A percentile compares a stretch with the other conserved stretches of the same genome.
Evolutionary conservation across 2,797 vertebrate species (phyloP).

Genomic region (Heterohyrax brucei): DNA sequence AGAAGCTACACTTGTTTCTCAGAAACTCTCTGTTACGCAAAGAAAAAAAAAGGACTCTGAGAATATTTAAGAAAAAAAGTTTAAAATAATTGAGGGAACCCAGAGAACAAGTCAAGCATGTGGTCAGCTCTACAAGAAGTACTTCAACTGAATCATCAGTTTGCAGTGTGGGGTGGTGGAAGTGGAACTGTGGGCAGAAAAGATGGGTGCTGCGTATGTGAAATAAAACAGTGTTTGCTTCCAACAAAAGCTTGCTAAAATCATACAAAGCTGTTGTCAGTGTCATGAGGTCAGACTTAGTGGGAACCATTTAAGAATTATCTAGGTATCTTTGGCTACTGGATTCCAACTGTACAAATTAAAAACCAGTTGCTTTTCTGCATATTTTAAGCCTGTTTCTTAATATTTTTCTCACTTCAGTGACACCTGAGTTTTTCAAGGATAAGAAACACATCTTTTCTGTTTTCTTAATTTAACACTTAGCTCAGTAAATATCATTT

Average conservation of each 20-base stretch:
- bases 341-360: background rate
- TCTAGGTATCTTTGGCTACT: background rate
- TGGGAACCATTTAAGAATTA: background rate
- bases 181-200: background rate
- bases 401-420: constrained; percentile 52
- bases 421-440: constrained; percentile 65
- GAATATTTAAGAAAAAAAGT: constrained; percentile 50
- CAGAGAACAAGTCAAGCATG: background rate
- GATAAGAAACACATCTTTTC: constrained; percentile 79
- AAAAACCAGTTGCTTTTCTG: background rate
- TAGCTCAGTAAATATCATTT: background rate
- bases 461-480: constrained; percentile 62
- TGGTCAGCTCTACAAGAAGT: background rate
- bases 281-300: background rate
- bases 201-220: background rate
- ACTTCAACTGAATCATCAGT: background rate
- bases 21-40: background rate
- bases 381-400: constrained; percentile 60
- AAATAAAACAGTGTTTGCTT: background rate
- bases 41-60: background rate
- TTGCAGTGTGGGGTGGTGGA: background rate
- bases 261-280: background rate
- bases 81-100: constrained; percentile 32
- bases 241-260: background rate
- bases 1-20: background rate